Conservation (phyloP, 2,113 vertebrate species). For the Speoplatyrhinus poulsoni region DNA sequence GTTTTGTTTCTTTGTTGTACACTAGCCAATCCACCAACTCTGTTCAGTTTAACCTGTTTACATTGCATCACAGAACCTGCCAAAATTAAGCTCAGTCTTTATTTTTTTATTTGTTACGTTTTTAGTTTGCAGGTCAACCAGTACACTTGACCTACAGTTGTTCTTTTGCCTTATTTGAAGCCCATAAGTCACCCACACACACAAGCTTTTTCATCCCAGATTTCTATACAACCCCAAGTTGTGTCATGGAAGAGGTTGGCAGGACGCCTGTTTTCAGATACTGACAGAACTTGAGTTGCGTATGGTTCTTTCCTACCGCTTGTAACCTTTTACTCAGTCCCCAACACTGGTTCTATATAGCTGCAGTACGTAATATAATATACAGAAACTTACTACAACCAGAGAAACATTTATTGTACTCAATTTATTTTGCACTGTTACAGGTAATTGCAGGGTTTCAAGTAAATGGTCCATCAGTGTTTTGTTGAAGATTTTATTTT, state of each 20-base stretch:
- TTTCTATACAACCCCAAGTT: too few relatives aligned
- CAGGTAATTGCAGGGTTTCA: conserved; percentile 69
- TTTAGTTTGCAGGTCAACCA: conserved; percentile 6
- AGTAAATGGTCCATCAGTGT: conserved; percentile 57
- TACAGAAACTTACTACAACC: conserved; percentile 50
- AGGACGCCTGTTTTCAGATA: neutral
- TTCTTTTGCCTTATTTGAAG: conserved; percentile 63
- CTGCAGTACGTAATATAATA: conserved; percentile 45
- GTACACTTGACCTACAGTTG: conserved; percentile 1
- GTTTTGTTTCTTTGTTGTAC: conserved; percentile 30
- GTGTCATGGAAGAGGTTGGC: neutral
- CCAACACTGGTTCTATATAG: conserved; percentile 60
- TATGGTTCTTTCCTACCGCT: neutral
- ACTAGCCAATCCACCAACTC: conserved; percentile 51
- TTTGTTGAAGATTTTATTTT: conserved; percentile 46
- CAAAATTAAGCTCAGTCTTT: conserved; percentile 62
- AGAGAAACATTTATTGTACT: conserved; percentile 65
- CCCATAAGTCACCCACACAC: conserved; percentile 27
- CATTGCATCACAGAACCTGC: conserved; percentile 69
- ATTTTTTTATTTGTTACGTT: conserved; percentile 5
- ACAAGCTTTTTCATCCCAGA: conserved; percentile 25
- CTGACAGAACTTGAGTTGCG: neutral
- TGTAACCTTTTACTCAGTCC: conserved; percentile 38
- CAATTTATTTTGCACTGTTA: conserved; percentile 66
- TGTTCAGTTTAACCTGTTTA: conserved; percentile 53